Base-by-base conservation (phyloP, 2,113 vertebrate species). In the Nyctereutes procyonoides region DNA sequence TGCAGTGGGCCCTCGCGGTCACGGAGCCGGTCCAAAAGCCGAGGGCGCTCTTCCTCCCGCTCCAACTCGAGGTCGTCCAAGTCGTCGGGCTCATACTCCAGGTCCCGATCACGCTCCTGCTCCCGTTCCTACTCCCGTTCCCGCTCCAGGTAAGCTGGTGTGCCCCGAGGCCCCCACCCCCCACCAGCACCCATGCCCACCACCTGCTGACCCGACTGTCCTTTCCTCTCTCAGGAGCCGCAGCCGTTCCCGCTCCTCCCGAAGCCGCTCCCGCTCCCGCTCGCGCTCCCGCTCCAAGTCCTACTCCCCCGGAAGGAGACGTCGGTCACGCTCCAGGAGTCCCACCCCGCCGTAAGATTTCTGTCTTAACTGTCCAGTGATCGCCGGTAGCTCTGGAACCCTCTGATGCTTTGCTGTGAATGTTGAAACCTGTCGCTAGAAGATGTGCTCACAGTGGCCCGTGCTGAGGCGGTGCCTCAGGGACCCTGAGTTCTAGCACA, bases 41-140 rank as follows among this genome's bases (percentile, higher is more conserved):
- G 99, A 30, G 99, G 99, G 0, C 99, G 99, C n/a, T 99, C 99
- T 0, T 99, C 99, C 0, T 99, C 99, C 1, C 99, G 99, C 6
- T 99, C 99, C 76, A 99, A 99, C 89, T 99, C 99, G 0, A 98
- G 99, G 51, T 99, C 99, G 32, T 99, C 99, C n/a, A 99, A 99
- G 93, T 99, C 99, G 0, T 99, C 99, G 0, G 99, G 99, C 48
- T 99, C 99, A 13, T 99, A 99, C 58, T 99, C 99, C 0, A 96
- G 99, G 0, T 99, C 99, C 0, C 98, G 99, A 0, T 99, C 99
- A 0, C 99, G 98, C 16, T 99, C 99, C 3, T 98, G 99, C 62
- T 99, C 99, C 0, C 99, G 98, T 1, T 99, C 99, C 20, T 99
- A 99, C 79, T 99, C 99, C 1, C 99, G 99, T 26, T 99, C 99